These are phyloP conservation scores for Carapus acus DNA, from an alignment of 2,797 vertebrate genomes.

Conservation along the genomic window DNA sequence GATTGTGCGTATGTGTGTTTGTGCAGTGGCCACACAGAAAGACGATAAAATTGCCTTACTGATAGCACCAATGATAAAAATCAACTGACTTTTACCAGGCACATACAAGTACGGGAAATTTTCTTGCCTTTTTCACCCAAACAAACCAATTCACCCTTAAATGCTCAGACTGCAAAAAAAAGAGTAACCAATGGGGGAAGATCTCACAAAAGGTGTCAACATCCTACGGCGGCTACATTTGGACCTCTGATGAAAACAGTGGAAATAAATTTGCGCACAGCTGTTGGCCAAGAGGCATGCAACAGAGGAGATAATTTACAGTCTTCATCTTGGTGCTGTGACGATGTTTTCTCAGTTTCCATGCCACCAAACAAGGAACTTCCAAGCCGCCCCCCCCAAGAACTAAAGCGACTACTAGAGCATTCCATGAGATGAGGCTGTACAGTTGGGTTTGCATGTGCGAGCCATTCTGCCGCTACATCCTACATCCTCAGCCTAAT, in stretches of 20 bases:
- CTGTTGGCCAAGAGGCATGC: neutral
- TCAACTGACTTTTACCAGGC: slow-evolving; percentile 54
- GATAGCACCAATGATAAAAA: too few relatives aligned
- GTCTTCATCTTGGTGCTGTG: slow-evolving; percentile 11
- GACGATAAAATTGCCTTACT: slow-evolving; percentile 13
- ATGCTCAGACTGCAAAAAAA: too few relatives aligned
- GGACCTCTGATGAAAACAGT: neutral
- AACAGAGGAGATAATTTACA: neutral
- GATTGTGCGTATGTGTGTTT: slow-evolving; percentile 4
- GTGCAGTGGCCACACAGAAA: slow-evolving; percentile 49
- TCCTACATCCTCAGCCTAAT: slow-evolving; percentile 42
- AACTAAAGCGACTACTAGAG: slow-evolving; percentile 28
- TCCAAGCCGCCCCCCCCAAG: too few relatives aligned
- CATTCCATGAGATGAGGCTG: slow-evolving; percentile 26
- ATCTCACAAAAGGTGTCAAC: too few relatives aligned
- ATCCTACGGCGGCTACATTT: too few relatives aligned
- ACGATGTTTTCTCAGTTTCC: slow-evolving; percentile 21
- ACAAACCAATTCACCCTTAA: neutral
- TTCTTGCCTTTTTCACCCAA: slow-evolving; percentile 15
- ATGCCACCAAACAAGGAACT: slow-evolving; percentile 30
- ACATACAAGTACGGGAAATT: too few relatives aligned
- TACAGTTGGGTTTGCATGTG: slow-evolving; percentile 19
- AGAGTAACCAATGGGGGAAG: slow-evolving; percentile 25
- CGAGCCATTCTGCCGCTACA: slow-evolving; percentile 42
- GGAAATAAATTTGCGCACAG: neutral